Evolutionary conservation across 2,113 vertebrate genomes (phyloP), one percentile per base, ranked within the genome.

Genomic region (Sander vitreus): DNA sequence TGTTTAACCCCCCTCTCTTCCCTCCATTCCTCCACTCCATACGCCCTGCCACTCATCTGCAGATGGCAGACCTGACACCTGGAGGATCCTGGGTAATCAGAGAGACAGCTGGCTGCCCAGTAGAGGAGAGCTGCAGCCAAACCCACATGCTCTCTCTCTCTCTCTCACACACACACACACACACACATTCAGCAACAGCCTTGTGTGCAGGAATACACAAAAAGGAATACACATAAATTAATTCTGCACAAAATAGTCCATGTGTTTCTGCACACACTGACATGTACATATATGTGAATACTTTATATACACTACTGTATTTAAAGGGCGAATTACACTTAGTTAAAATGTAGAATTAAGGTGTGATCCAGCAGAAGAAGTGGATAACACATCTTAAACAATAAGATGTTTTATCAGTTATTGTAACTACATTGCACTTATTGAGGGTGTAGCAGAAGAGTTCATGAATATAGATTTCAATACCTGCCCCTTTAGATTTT

Each of bases 61-160:
- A 90, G 86, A 89, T 86, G 88, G 84, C 86, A 80, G 76, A 63
- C 74, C 85, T 64, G 78, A 91, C 86, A 93, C 90, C 85, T 91
- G 92, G 91, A 89, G 90, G 78, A 93, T 74, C 80, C 79, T 87
- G 86, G 92, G 87, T 90, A 91, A 87, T 91, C 87, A 81, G 78
- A 69, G 84, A 81, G 80, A 89, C 78, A 85, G 78, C 88, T 90
- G 88, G 87, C 80, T 75, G 81, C 70, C 79, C 80, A 55, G 73
- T 48, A 18, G 54, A 76, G 63, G 51, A 74, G 54, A 58, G 50
- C 23, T 39, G 45, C 59, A 0, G 19, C 53, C 50, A 59, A 47
- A 65, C 6, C 15, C 60, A 48, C 71, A 71, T 3, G 33, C 57
- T 43, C 21, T 64, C 36, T 7, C 36, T n/a, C 23, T 3, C 65